These are phyloP conservation scores for Clivina fossor DNA, from an alignment of 2,888 invertebrate genomes.

Conservation along the genomic window DNA sequence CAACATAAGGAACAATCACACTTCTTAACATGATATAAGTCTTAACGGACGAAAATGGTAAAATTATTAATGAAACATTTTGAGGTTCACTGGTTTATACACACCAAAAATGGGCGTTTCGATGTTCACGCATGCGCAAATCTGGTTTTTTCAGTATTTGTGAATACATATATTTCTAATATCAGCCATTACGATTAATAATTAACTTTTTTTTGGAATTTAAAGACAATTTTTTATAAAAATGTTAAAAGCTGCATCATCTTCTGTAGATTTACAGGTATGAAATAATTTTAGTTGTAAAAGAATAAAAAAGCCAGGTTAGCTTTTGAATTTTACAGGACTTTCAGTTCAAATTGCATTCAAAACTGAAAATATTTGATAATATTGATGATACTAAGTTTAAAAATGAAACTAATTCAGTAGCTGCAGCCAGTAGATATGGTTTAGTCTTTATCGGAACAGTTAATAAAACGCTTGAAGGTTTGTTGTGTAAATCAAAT, in stretches of 20 bases:
- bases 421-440: conserved; percentile 73
- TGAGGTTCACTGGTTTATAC: no score
- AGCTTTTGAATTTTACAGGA: conserved; percentile 58
- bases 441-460: conserved; percentile 74
- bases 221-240: no score
- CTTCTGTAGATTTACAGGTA: conserved; percentile 60
- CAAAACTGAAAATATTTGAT: conserved; percentile 66
- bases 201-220: no score
- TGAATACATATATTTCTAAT: no score
- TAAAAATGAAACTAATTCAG: conserved; percentile 56
- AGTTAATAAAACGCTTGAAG: conserved; percentile 60
- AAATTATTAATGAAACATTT: no score
- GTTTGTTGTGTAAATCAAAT: conserved; percentile 54
- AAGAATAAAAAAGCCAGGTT: conserved; percentile 10
- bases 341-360: conserved; percentile 72
- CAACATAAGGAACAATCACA: no score
- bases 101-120: no score
- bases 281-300: conserved; percentile 32
- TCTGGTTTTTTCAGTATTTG: no score
- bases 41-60: no score
- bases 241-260: conserved; percentile 51
- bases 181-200: no score
- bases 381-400: conserved; percentile 50
- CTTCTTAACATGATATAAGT: no score
- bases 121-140: no score